Percentiles rank a stretch among this genome's conserved stretches.
These are phyloP conservation scores for Halcyon chelicuti DNA, from an alignment of 2,797 vertebrate species.

Conservation along the genomic window DNA sequence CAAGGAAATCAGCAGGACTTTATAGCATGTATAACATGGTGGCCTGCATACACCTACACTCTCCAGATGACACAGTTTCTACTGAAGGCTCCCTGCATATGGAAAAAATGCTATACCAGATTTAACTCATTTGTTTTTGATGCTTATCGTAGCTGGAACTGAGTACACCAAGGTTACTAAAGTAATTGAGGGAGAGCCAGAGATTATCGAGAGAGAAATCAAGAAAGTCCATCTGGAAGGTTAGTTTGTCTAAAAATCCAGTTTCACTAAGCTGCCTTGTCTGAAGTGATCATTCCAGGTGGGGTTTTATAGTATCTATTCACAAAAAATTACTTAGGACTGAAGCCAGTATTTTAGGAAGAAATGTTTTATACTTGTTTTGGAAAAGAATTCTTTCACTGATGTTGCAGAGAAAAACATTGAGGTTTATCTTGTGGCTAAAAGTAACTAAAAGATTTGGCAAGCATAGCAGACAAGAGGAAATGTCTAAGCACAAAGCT, in stretches of 20 bases:
- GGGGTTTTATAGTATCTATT: neutral
- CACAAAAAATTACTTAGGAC: neutral
- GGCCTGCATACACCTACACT: neutral
- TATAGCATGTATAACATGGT: neutral
- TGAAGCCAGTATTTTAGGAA: neutral
- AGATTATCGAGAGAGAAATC: conserved; percentile 70
- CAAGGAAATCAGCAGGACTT: neutral
- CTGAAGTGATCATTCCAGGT: conserved; percentile 6
- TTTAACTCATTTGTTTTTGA: conserved; percentile 63
- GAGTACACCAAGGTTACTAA: conserved; percentile 71
- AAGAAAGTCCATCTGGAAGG: conserved; percentile 69
- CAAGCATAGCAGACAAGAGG: neutral
- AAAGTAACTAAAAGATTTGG: neutral
- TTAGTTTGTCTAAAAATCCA: conserved; percentile 60
- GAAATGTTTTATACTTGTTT: neutral
- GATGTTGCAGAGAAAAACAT: neutral
- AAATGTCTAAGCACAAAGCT: neutral
- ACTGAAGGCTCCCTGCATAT: neutral
- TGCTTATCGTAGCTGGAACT: conserved; percentile 62
- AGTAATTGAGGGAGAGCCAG: conserved; percentile 69
- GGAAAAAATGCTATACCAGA: conserved; percentile 5
- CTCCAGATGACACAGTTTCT: neutral
- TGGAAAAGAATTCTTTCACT: neutral
- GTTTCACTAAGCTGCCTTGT: conserved; percentile 1
- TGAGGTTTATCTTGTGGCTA: neutral